Evolutionary conservation across 2,113 vertebrate species (phyloP), one percentile per base, ranked within the genome.

Genomic region (Podilymbus podiceps): DNA sequence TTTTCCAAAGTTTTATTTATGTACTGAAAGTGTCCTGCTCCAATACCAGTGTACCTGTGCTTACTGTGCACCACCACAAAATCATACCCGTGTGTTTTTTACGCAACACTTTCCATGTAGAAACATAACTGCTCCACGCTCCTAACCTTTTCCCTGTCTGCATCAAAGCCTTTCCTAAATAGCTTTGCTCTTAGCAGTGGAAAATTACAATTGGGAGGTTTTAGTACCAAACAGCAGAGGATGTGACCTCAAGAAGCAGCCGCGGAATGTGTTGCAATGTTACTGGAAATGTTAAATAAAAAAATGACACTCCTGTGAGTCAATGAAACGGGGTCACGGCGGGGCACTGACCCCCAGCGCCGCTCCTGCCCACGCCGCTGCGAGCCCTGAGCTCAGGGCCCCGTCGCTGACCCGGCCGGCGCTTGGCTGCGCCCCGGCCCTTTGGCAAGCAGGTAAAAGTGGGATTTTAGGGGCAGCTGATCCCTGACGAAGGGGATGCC

Each of bases 241-340:
- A 58, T 38, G 18, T n/a, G 77, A 86, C 66, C 71, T 86, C 56
- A 63, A n/a, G 40, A 1, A 50, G 60, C 53, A 19, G 15, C 38
- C 1, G 1, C 12, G 55, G 49, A 12, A 30, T 2, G 33, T 87
- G 82, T 74, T 6, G 72, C 86, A 92, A 87, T 11, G 33, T 63
- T 90, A 78, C 86, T 52, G 66, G 82, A 42, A 92, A 78, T 47
- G 19, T 21, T 40, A 60, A 42, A 67, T 59, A 28, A n/a, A 28
- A 53, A 67, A 85, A 42, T 33, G 76, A 73, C 73, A 30, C 25
- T 18, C 0, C 3, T 7, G 30, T 78, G 90, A 90, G 71, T 83
- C 90, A 90, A 9, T 21, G 66, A 28, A 31, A 22, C 1, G 14
- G 0, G 2, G 55, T 19, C 35, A 7, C 2, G 1, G 16, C 2